Evolutionary conservation across 2,888 invertebrate genomes (phyloP).

Genomic region (Thyatira batis): DNA sequence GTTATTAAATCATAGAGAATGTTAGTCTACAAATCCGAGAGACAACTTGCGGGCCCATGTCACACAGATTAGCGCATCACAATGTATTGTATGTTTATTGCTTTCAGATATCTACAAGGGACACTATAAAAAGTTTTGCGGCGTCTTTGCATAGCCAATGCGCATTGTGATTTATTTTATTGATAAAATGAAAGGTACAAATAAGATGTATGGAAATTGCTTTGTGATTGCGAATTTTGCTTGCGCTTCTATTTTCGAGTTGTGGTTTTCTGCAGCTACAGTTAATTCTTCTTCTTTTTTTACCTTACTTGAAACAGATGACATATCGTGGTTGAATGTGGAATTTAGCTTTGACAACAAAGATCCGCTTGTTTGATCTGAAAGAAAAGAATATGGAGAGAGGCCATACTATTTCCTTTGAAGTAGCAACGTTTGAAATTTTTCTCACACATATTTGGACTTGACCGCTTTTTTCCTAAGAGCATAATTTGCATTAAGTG

Average conservation of each 20-base stretch:
- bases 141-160: slow-evolving; percentile 39
- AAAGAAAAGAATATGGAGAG: too few species aligned
- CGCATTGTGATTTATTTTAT: slow-evolving; percentile 53
- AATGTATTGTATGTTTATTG: slow-evolving; percentile 66
- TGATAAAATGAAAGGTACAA: slow-evolving; percentile 58
- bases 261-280: slow-evolving; percentile 2
- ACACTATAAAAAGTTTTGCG: slow-evolving; percentile 55
- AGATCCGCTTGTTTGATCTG: background rate
- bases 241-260: slow-evolving; percentile 21
- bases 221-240: slow-evolving; percentile 40
- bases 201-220: slow-evolving; percentile 51
- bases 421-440: background rate
- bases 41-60: slow-evolving; percentile 61
- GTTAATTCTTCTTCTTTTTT: slow-evolving; percentile 28
- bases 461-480: background rate
- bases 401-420: slow-evolving; percentile 2
- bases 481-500: background rate
- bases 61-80: slow-evolving; percentile 68
- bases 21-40: slow-evolving; percentile 60
- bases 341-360: slow-evolving; percentile 5
- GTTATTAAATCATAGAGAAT: slow-evolving; percentile 54
- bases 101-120: slow-evolving; percentile 51
- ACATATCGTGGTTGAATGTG: slow-evolving; percentile 27
- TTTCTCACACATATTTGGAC: slow-evolving; percentile 1
- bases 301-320: slow-evolving; percentile 13